Evolutionary conservation across 2,113 vertebrate genomes (phyloP), one percentile per base, ranked within the genome.

Genomic region (Cryptoleucopteryx plumbea): DNA sequence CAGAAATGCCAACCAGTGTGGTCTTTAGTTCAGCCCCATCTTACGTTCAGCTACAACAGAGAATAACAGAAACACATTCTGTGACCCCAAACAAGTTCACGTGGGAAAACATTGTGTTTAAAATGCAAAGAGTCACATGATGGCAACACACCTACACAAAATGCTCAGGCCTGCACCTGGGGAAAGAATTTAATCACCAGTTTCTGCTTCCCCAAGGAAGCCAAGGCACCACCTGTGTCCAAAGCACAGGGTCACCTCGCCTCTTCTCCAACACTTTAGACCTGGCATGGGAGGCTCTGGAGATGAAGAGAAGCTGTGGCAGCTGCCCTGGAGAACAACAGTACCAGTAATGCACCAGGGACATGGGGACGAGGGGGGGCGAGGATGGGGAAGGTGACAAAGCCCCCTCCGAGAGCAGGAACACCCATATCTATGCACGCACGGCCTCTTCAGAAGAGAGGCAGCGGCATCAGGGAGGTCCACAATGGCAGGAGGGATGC

Each of bases 1-100:
- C 53, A 71, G 58, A 36, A 72, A 67, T 8, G 56, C 56, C 36
- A 68, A 11, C 13, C 68, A 7, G 21, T 0, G 7, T 3, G 22
- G 50, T 6, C 31, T 12, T 56, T 2, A 19, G 27, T 13, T 45
- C 42, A 48, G 50, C n/a, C 36, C 25, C 6, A 4, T 31, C 72
- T 48, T 5, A 32, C 0, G 0, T 23, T 53, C 7, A 5, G 34
- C 53, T 25, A 34, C 5, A 1, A 21, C 10, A 1, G 2, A 42
- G 29, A n/a, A 18, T 1, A 0, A 34, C 45, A 55, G n/a, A 17
- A 61, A 55, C 71, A 4, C 3, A 5, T 59, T 50, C 80, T 29
- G 40, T 77, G 75, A 81, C 95, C 86, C 80, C 71, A 59, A 52
- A 56, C 56, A 26, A 38, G 58, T 43, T 72, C 67, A 92, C 4